These are phyloP conservation scores for Kryphioiulus occultus DNA, from an alignment of 2,888 invertebrate species.

Conservation along the genomic window DNA sequence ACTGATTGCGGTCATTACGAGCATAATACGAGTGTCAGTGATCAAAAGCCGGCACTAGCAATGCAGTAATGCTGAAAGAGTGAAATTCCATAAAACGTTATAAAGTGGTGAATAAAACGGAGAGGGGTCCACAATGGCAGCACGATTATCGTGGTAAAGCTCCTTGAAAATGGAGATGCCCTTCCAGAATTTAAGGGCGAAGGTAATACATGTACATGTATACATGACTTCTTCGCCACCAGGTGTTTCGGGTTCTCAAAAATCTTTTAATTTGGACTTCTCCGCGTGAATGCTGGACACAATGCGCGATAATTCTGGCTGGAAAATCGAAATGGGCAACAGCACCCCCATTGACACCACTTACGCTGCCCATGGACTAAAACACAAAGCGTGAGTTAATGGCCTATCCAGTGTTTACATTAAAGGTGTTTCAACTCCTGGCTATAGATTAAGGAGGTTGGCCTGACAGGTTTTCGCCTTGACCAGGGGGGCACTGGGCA, in stretches of 20 bases:
- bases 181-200: not conserved
- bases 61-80: not conserved
- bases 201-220: conserved; percentile 2
- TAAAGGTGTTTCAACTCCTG: conserved; percentile 16
- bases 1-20: not conserved
- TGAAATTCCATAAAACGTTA: not conserved
- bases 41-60: not conserved
- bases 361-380: conserved; percentile 7
- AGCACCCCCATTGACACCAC: conserved; percentile 12
- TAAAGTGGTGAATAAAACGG: not conserved
- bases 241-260: not conserved
- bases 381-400: conserved; percentile 3
- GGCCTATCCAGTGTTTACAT: conserved; percentile 16
- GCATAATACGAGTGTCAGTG: not conserved
- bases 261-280: conserved; percentile 3
- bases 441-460: not conserved
- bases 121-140: not conserved
- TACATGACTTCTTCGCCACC: not conserved
- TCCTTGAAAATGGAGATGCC: not conserved
- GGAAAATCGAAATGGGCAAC: not conserved
- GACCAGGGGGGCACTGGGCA: not conserved
- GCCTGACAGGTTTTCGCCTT: conserved; percentile 6
- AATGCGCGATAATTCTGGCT: not conserved
- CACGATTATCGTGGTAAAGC: not conserved
- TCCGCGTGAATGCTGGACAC: not conserved